These are phyloP conservation scores for Phalacrocorax aristotelis DNA, from an alignment of 2,113 vertebrate genomes.

Conservation along the genomic window DNA sequence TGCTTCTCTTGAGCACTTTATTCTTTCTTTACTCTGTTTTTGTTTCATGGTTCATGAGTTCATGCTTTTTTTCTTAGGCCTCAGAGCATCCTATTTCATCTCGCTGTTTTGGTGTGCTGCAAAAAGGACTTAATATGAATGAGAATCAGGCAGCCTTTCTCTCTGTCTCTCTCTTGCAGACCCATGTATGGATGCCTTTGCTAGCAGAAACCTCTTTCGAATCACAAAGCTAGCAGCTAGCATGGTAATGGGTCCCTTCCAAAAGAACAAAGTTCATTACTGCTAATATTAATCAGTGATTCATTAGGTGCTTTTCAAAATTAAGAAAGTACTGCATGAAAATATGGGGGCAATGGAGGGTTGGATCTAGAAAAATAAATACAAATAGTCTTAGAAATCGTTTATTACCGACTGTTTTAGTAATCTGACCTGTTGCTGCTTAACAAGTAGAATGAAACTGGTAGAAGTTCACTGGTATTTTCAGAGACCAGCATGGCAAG, in stretches of 20 bases:
- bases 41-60: not conserved
- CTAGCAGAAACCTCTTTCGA: constrained; percentile 21
- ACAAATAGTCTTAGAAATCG: constrained; percentile 4
- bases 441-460: not conserved
- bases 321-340: constrained; percentile 48
- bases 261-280: constrained; percentile 9
- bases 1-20: not conserved
- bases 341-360: not conserved
- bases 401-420: not conserved
- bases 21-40: not conserved
- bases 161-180: not conserved
- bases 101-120: not conserved
- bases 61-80: not conserved
- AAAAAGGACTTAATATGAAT: not conserved
- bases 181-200: not conserved
- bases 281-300: constrained; percentile 60
- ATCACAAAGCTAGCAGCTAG: constrained; percentile 13
- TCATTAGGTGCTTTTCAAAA: constrained; percentile 59
- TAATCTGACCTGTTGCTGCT: not conserved
- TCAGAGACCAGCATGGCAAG: not conserved
- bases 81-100: not conserved
- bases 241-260: constrained; percentile 4
- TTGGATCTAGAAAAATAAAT: not conserved
- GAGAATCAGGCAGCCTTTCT: not conserved
- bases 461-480: not conserved